Evolutionary conservation across 2,888 invertebrate species (phyloP).

Genomic region (Caenorhabditis auriculariae): DNA sequence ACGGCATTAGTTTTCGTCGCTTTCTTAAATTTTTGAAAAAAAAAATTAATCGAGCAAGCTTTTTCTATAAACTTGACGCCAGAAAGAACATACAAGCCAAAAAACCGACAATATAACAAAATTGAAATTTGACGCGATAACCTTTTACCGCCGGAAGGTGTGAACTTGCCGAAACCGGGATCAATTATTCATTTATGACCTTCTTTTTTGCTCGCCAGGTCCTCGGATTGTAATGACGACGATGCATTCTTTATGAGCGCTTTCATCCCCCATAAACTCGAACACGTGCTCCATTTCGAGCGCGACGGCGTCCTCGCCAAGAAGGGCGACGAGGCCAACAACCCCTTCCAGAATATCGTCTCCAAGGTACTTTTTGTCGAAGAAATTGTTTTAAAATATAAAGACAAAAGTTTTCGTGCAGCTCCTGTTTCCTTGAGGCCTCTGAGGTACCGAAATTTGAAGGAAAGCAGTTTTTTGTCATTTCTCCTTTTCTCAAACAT

Average conservation of each 20-base stretch:
- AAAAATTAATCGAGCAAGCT: too few relatives aligned
- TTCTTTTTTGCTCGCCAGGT: conserved; percentile 4
- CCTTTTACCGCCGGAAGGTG: too few relatives aligned
- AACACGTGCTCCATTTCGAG: conserved; percentile 74
- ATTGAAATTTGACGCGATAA: too few relatives aligned
- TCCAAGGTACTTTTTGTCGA: conserved; percentile 67
- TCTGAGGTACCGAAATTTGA: not conserved
- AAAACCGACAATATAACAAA: too few relatives aligned
- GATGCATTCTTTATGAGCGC: conserved; percentile 70
- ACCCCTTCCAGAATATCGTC: conserved; percentile 82
- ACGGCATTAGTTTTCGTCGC: too few relatives aligned
- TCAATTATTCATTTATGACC: too few relatives aligned
- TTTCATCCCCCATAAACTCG: conserved; percentile 88
- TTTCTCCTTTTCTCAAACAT: not conserved
- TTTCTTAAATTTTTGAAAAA: too few relatives aligned
- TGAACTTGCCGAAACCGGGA: too few relatives aligned
- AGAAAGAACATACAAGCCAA: too few relatives aligned
- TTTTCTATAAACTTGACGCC: too few relatives aligned
- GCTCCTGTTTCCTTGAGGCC: not conserved
- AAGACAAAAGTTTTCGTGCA: not conserved
- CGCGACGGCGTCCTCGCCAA: conserved; percentile 80
- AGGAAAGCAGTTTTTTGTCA: not conserved
- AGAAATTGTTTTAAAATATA: not conserved
- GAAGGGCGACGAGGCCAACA: conserved; percentile 70
- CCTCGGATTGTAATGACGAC: conserved; percentile 70